phyloP scores from a whole-genome alignment of 2,888 invertebrate species.

The Mythimna ferrago region DNA sequence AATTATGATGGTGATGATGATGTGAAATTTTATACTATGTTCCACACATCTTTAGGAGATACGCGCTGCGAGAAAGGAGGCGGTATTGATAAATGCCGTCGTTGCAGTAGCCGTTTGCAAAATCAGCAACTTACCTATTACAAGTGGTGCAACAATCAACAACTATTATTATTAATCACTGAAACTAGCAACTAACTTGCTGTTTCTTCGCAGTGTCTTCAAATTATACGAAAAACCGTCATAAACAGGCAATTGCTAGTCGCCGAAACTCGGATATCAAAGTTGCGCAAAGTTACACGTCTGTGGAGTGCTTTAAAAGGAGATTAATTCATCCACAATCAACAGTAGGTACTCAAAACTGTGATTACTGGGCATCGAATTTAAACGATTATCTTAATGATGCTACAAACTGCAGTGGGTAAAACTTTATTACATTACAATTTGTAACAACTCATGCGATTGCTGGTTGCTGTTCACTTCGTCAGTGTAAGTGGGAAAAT shows the following conservation, averaged over 20 bases:
- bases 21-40: too few relatives aligned
- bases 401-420: conserved; percentile 21
- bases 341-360: neutral
- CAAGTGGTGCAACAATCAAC: neutral
- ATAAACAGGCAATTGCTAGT: neutral
- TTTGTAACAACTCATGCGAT: neutral
- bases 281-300: neutral
- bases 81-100: too few relatives aligned
- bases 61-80: too few relatives aligned
- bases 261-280: neutral
- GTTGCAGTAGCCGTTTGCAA: too few relatives aligned
- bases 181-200: neutral
- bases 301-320: neutral
- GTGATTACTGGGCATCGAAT: conserved; percentile 15
- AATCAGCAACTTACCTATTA: too few relatives aligned
- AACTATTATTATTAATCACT: neutral
- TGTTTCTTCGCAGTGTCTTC: neutral
- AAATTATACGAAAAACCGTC: neutral
- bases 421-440: conserved; percentile 11
- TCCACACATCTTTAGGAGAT: too few relatives aligned
- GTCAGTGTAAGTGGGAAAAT: neutral
- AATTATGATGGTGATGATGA: too few relatives aligned
- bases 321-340: conserved; percentile 12
- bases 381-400: conserved; percentile 36
- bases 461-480: neutral